A percentile compares a stretch with the other conserved stretches of the same genome.
Conservation (phyloP, 2,888 invertebrate species). For the Spicauda simplicius region DNA sequence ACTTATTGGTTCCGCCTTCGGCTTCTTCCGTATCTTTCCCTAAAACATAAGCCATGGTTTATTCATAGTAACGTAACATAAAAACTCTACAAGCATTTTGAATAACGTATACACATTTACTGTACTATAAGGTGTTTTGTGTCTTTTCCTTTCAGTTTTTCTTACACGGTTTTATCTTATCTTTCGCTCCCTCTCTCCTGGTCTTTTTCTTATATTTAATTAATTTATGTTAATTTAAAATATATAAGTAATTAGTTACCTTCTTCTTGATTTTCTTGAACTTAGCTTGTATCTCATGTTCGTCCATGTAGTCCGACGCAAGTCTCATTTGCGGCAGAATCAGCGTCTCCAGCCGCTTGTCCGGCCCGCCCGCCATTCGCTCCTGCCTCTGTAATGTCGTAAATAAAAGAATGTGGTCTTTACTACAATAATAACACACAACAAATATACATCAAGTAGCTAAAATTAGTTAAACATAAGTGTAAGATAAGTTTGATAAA, state of each 20-base stretch:
- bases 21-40: slow-evolving; percentile 74
- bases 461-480: no score
- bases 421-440: no score
- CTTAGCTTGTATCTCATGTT: slow-evolving; percentile 91
- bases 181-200: no score
- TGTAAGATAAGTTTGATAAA: no score
- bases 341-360: slow-evolving; percentile 90
- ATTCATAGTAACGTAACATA: neutral
- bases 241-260: slow-evolving; percentile 66
- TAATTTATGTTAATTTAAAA: no score
- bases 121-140: no score
- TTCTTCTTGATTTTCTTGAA: slow-evolving; percentile 95
- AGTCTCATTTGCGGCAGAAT: slow-evolving; percentile 87
- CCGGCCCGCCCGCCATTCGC: slow-evolving; percentile 60
- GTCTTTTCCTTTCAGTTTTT: no score
- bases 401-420: no score
- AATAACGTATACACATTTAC: no score
- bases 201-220: no score
- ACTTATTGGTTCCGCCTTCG: slow-evolving; percentile 80
- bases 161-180: no score
- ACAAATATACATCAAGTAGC: no score
- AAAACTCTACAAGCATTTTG: neutral
- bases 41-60: slow-evolving; percentile 45
- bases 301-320: slow-evolving; percentile 95
- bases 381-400: slow-evolving; percentile 50